These are phyloP conservation scores for Drosophila busckii DNA, from an alignment of 1,140 invertebrate genomes.

Conservation along the genomic window DNA sequence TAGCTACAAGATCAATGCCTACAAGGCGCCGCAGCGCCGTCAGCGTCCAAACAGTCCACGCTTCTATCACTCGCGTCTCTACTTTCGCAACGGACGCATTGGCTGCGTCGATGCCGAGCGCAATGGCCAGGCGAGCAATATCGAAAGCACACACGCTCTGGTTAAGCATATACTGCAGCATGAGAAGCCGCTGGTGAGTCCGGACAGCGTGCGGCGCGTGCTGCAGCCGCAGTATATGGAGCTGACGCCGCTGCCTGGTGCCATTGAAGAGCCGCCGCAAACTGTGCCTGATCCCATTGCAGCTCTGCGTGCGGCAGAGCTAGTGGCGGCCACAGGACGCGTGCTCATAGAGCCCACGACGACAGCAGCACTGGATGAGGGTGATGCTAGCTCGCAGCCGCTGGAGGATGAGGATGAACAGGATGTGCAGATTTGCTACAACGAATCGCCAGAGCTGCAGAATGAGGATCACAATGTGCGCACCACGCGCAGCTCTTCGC, in stretches of 20 bases:
- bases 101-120: conserved; percentile 73
- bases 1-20: conserved; percentile 73
- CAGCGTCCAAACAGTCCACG: conserved; percentile 61
- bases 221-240: conserved; percentile 44
- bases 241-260: conserved; percentile 48
- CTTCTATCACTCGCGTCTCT: conserved; percentile 67
- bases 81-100: conserved; percentile 75
- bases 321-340: conserved; percentile 47
- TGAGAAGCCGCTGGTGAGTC: conserved; percentile 71
- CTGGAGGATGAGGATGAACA: conserved; percentile 66
- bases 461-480: conserved; percentile 68
- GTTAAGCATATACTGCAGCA: conserved; percentile 75
- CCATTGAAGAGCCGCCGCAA: conserved; percentile 25
- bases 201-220: conserved; percentile 64
- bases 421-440: conserved; percentile 75
- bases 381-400: conserved; percentile 31
- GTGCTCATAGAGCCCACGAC: conserved; percentile 23
- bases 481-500: conserved; percentile 43
- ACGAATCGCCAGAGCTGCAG: conserved; percentile 66
- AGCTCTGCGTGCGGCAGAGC: conserved; percentile 34
- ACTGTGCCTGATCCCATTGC: conserved; percentile 36
- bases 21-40: conserved; percentile 48
- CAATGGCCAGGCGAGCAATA: conserved; percentile 51
- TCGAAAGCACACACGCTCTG: conserved; percentile 71
- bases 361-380: conserved; percentile 17